Evolutionary conservation across 2,888 invertebrate genomes (phyloP), one percentile per base, ranked within the genome.

Genomic region (Acleris laterana): DNA sequence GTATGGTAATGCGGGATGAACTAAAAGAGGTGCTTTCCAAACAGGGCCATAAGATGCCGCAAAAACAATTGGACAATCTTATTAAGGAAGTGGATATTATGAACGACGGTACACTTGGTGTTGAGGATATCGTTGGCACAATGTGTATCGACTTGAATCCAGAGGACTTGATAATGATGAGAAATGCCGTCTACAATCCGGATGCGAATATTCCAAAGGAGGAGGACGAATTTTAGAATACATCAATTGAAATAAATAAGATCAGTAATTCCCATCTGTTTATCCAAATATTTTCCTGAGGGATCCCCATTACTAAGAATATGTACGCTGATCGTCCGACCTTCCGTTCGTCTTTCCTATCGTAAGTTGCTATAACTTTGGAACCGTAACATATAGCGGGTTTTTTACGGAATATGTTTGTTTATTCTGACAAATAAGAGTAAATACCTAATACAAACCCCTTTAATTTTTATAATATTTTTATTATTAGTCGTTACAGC

Each of bases 51-150:
- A 90, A 87, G 78, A 80, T 92, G 84, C 42, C 77, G 1, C 77
- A 76, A 19, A 88, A 81, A 68, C 72, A 73, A 55, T 62, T 90
- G 25, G 85, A 90, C 62, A 84, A 81, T 70, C 78, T 92, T 20
- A 85, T 92, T 53, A 91, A 90, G 73, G 92, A 92, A 76, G 87
- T 91, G 5, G 92, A 92, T 67, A 79, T 92, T 70, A 80, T 78
- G 60, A 89, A 90, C 68, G 92, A 92, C 70, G 92, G 92, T 19
- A 89, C 87, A 5, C 82, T 92, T 63, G 89, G 89, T 22, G 77
- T 91, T 50, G 91, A 91, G 67, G 92, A 92, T 68, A 82, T 90
- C 5, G 83, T 92, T 5, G 91, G 88, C n/a, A 90, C 91, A 13
- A 84, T 92, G 82, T 85, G 89, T 60, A 85, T 91, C 46, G 92